Conservation (phyloP, 2,113 vertebrate species). For the Tinamus guttatus region DNA sequence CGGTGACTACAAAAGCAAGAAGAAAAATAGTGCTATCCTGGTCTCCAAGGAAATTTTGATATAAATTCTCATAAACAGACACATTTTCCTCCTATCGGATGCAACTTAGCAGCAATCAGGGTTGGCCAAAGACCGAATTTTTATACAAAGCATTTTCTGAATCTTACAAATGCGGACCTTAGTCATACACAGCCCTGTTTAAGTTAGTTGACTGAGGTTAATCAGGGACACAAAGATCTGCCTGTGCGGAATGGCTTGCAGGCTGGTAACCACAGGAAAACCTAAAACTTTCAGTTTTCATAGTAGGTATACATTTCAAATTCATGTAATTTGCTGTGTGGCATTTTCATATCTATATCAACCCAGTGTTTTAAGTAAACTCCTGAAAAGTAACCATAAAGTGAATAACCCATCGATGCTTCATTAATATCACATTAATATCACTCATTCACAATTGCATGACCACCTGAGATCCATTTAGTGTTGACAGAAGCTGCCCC, state of each 20-base stretch:
- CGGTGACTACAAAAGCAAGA: neutral
- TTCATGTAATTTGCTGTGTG: neutral
- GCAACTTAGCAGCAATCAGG: neutral
- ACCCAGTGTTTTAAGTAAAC: neutral
- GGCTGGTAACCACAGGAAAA: neutral
- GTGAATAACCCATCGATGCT: neutral
- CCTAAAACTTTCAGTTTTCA: neutral
- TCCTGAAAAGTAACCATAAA: neutral
- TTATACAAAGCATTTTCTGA: neutral
- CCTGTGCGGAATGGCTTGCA: neutral
- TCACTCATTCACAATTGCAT: accelerated
- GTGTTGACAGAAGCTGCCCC: accelerated
- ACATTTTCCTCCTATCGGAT: constrained; percentile 8
- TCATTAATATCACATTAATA: neutral
- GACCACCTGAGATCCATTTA: neutral
- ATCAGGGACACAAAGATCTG: neutral
- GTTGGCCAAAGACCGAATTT: neutral
- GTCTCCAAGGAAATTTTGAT: neutral
- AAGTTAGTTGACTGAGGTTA: constrained; percentile 1
- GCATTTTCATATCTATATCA: neutral
- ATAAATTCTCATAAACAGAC: neutral
- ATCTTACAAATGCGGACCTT: neutral
- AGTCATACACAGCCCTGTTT: neutral
- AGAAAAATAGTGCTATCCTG: neutral
- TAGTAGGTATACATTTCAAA: neutral